phyloP scores from a whole-genome alignment of 2,797 vertebrate species.

The Notoglanidium macrostoma region DNA sequence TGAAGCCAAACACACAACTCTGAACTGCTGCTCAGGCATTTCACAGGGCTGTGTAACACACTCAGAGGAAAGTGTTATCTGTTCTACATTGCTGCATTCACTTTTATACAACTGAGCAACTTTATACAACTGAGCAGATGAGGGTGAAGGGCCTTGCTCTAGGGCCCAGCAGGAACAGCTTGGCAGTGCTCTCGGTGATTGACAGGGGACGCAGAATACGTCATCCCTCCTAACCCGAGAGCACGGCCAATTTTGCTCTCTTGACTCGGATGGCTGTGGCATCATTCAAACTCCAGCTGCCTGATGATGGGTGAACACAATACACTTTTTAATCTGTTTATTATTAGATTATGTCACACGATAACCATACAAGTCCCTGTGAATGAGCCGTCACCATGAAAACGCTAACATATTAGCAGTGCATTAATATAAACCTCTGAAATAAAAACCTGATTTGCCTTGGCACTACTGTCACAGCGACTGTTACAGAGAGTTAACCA shows the following conservation, averaged over 20 bases:
- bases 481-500: background rate
- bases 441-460: background rate
- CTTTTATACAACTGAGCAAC: background rate
- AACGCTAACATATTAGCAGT: background rate
- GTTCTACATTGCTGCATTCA: background rate
- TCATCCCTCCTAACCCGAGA: background rate
- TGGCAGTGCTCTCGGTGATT: background rate
- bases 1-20: background rate
- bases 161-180: background rate
- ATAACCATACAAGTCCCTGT: background rate
- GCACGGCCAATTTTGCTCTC: background rate
- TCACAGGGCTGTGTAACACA: background rate
- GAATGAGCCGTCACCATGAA: background rate
- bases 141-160: background rate
- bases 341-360: background rate
- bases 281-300: background rate
- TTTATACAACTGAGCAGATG: background rate
- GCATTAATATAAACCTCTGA: background rate
- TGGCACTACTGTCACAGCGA: background rate
- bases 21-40: conserved; percentile 1
- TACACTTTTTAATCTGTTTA: background rate
- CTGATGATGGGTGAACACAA: too few relatives aligned
- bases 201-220: background rate
- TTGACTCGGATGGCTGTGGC: too few relatives aligned
- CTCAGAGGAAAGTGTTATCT: background rate